Conservation (phyloP, 2,113 vertebrate genomes). For the Boulengeromyrus knoepffleri region DNA sequence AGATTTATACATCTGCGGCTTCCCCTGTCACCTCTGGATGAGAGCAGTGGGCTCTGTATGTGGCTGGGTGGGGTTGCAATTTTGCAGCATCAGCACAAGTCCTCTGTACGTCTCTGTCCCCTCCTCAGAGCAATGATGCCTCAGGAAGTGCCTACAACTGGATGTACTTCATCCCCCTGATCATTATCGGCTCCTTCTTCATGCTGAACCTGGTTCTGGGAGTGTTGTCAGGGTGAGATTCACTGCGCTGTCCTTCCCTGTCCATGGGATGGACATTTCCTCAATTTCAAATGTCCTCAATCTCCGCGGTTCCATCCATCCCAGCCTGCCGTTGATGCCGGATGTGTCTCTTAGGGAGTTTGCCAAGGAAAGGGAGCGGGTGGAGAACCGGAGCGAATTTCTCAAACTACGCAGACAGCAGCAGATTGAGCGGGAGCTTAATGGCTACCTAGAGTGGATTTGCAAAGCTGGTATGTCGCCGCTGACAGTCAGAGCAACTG, state of each 20-base stretch:
- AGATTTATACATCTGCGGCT: neutral
- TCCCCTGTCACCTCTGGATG: neutral
- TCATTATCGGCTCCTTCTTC: conserved; percentile 95
- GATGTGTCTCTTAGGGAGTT: conserved; percentile 68
- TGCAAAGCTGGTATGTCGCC: conserved; percentile 79
- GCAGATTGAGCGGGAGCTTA: conserved; percentile 87
- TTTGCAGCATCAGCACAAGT: neutral
- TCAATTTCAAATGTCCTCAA: neutral
- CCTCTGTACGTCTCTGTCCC: conserved; percentile 28
- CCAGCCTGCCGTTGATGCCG: neutral
- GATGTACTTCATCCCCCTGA: conserved; percentile 93
- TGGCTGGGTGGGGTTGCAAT: neutral
- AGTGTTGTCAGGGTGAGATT: conserved; percentile 81
- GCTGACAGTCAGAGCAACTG: neutral
- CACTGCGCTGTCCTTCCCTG: neutral
- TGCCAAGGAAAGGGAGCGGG: conserved; percentile 89
- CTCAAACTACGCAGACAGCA: conserved; percentile 84
- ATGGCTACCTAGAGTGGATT: conserved; percentile 92
- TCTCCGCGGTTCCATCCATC: neutral
- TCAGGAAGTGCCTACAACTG: conserved; percentile 92
- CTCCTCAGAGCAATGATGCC: conserved; percentile 84
- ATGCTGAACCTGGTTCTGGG: conserved; percentile 94
- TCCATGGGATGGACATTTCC: neutral
- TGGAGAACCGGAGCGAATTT: conserved; percentile 85
- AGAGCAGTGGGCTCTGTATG: neutral